Evolutionary conservation across 37 sponge, comb jelly and placozoan genomes (phyloP).

Genomic region (Beroe ovata): DNA sequence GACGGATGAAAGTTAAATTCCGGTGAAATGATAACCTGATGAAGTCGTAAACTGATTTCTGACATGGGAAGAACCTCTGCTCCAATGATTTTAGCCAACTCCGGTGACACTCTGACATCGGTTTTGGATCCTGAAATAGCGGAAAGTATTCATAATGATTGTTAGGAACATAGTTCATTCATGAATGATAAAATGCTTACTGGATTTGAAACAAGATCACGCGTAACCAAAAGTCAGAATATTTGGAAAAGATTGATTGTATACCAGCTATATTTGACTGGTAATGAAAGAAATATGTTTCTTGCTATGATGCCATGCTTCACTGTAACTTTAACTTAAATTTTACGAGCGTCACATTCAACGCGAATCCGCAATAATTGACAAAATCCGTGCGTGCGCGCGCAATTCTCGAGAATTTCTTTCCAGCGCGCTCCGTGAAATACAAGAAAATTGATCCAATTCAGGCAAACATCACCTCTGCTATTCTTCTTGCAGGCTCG

Average conservation of each 20-base stretch:
- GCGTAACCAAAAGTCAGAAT: too few relatives aligned
- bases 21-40: too few relatives aligned
- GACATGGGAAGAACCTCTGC: constrained; percentile 60
- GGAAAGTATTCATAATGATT: too few relatives aligned
- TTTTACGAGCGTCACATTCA: background rate
- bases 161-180: too few relatives aligned
- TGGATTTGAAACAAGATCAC: too few relatives aligned
- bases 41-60: constrained; percentile 52
- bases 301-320: too few relatives aligned
- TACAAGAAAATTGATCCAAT: background rate
- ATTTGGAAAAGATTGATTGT: too few relatives aligned
- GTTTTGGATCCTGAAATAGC: constrained; percentile 50
- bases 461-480: background rate
- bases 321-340: too few relatives aligned
- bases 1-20: too few relatives aligned
- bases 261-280: too few relatives aligned
- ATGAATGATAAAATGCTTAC: too few relatives aligned
- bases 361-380: background rate
- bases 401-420: background rate
- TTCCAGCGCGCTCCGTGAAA: background rate
- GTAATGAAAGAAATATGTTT: too few relatives aligned
- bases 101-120: constrained; percentile 56
- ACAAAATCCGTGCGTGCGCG: background rate
- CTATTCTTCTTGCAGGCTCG: constrained; percentile 37
- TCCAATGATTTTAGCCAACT: constrained; percentile 56